These are phyloP conservation scores for Patiria miniata DNA, from an alignment of 35 echinoderm and acorn worm genomes.

Conservation along the genomic window DNA sequence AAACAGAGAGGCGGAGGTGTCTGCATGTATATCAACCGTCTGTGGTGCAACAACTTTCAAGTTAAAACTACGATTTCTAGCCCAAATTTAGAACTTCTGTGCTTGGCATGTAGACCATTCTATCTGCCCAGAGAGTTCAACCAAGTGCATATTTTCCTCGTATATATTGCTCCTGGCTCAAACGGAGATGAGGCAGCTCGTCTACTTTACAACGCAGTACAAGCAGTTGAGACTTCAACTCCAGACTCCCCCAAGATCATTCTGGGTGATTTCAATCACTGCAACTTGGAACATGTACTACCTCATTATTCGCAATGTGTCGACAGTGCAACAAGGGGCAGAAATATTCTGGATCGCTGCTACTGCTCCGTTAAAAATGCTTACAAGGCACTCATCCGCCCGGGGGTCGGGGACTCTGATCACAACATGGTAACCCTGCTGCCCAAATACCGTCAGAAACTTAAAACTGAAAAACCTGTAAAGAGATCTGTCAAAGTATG, in stretches of 20 bases:
- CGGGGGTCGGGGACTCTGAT: too few relatives aligned
- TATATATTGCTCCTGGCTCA: slow-evolving; percentile 33
- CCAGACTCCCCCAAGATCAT: slow-evolving; percentile 52
- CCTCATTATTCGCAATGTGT: background rate
- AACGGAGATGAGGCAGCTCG: background rate
- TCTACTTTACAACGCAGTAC: slow-evolving; percentile 1
- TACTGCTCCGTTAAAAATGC: too few relatives aligned
- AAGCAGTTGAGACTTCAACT: background rate
- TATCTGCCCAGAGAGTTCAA: slow-evolving; percentile 46
- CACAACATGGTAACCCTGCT: too few relatives aligned
- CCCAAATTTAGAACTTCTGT: slow-evolving; percentile 24
- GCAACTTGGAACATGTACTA: background rate
- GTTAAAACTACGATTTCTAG: slow-evolving; percentile 11
- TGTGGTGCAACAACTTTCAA: slow-evolving; percentile 29
- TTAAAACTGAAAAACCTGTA: too few relatives aligned
- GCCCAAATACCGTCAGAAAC: too few relatives aligned
- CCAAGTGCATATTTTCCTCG: slow-evolving; percentile 32
- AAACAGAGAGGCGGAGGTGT: slow-evolving; percentile 5
- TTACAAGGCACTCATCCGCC: too few relatives aligned
- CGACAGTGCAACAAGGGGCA: too few relatives aligned
- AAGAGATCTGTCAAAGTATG: too few relatives aligned
- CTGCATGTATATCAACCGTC: slow-evolving; percentile 14
- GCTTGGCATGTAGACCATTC: slow-evolving; percentile 39
- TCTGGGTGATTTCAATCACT: slow-evolving; percentile 51
- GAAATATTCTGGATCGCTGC: too few relatives aligned